Evolutionary conservation across 2,888 invertebrate genomes (phyloP).

Genomic region (Nemapogon koenigi): DNA sequence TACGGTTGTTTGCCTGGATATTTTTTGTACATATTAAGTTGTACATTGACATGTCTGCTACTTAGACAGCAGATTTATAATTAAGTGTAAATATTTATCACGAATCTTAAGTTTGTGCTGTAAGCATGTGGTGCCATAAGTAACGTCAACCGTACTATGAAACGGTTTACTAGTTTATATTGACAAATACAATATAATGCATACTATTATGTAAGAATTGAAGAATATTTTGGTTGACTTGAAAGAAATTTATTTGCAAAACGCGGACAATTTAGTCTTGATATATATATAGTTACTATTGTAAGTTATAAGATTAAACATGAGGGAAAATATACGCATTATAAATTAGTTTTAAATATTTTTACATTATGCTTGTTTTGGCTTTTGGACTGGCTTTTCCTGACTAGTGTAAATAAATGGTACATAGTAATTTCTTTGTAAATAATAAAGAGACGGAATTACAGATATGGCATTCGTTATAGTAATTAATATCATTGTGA

Average conservation of each 20-base stretch:
- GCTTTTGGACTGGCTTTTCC: constrained; percentile 55
- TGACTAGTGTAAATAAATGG: constrained; percentile 25
- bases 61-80: too few relatives aligned
- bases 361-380: constrained; percentile 45
- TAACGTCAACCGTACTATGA: constrained; percentile 45
- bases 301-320: too few relatives aligned
- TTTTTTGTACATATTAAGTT: too few relatives aligned
- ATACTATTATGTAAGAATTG: too few relatives aligned
- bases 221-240: too few relatives aligned
- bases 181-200: too few relatives aligned
- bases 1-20: too few relatives aligned
- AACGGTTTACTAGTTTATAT: constrained; percentile 29
- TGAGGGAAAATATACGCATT: constrained; percentile 65
- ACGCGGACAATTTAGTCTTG: too few relatives aligned
- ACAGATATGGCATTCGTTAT: not conserved
- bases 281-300: too few relatives aligned
- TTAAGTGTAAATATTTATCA: constrained; percentile 34
- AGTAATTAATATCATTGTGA: constrained; percentile 1
- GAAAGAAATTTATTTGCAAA: too few relatives aligned
- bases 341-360: constrained; percentile 54
- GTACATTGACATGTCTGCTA: too few relatives aligned
- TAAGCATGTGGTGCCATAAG: constrained; percentile 63
- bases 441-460: not conserved
- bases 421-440: constrained; percentile 7
- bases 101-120: constrained; percentile 31